Percentiles rank a stretch among this genome's conserved stretches.
These are phyloP conservation scores for Maylandia zebra DNA, from an alignment of 2,113 vertebrate genomes.

Conservation along the genomic window DNA sequence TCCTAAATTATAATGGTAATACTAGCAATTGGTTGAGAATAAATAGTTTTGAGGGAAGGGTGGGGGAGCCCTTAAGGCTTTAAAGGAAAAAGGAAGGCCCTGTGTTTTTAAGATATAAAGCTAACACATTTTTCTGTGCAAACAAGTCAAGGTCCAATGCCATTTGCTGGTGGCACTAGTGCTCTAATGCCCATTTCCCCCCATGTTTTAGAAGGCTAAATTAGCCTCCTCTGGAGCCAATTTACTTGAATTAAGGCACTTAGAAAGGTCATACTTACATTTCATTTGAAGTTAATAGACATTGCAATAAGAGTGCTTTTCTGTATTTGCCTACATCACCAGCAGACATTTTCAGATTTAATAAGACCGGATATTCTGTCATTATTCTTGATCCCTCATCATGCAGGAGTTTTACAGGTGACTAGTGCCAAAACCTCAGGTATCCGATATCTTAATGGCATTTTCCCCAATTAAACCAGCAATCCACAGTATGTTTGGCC, in stretches of 20 bases:
- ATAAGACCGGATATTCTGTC: constrained; percentile 21
- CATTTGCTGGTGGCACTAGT: constrained; percentile 36
- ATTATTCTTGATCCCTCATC: constrained; percentile 20
- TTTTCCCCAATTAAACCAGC: constrained; percentile 42
- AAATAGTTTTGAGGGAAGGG: not conserved
- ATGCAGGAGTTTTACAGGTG: constrained; percentile 18
- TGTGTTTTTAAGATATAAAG: not conserved
- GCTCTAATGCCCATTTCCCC: constrained; percentile 24
- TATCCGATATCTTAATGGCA: constrained; percentile 39
- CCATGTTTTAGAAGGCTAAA: constrained; percentile 46
- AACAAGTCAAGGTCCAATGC: constrained; percentile 29
- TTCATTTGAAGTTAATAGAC: constrained; percentile 42
- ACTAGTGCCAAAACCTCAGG: not conserved
- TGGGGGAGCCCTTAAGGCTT: not conserved
- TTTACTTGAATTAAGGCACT: constrained; percentile 51
- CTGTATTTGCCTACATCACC: constrained; percentile 21
- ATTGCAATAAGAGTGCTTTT: constrained; percentile 5
- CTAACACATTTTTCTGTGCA: constrained; percentile 30
- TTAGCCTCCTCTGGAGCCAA: constrained; percentile 48
- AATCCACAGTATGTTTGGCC: constrained; percentile 45
- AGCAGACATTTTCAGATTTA: constrained; percentile 15
- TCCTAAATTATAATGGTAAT: constrained; percentile 35
- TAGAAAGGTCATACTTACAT: constrained; percentile 55
- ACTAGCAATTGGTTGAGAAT: constrained; percentile 14
- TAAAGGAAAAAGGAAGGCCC: not conserved